phyloP scores from a whole-genome alignment of 2,888 invertebrate species.

The Augiades crinisus region DNA sequence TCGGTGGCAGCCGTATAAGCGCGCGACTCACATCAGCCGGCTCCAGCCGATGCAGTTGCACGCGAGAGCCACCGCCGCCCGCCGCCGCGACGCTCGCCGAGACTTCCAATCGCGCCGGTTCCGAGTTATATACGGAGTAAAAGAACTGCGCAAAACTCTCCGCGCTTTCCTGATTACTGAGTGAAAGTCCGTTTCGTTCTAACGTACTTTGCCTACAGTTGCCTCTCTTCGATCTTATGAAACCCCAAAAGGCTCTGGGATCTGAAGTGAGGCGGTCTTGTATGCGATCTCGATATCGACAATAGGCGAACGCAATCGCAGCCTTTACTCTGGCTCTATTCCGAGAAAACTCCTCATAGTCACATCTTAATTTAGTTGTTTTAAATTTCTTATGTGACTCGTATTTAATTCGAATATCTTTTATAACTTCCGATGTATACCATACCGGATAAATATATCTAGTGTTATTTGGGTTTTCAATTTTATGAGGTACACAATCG shows the following conservation, averaged over 20 bases:
- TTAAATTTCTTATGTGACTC: constrained; percentile 3
- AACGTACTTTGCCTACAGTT: not conserved
- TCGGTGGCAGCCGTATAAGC: constrained; percentile 16
- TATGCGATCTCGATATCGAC: not conserved
- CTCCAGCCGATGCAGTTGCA: not conserved
- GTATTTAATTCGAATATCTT: not conserved
- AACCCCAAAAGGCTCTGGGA: constrained; percentile 7
- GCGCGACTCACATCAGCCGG: not conserved
- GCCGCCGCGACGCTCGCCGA: not conserved
- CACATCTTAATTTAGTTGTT: not conserved
- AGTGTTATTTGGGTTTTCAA: not conserved
- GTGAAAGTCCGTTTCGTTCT: not conserved
- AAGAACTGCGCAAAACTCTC: not conserved
- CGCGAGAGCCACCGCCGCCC: not conserved
- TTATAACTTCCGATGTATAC: not conserved
- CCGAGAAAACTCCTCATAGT: not conserved
- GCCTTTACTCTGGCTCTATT: constrained; percentile 1
- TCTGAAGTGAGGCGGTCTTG: not conserved
- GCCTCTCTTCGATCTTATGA: not conserved
- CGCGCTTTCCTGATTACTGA: not conserved
- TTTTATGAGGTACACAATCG: not conserved
- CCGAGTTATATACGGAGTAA: not conserved
- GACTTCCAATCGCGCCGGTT: constrained; percentile 4
- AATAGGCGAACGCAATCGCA: not conserved
- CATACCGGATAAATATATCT: not conserved